phyloP scores from a whole-genome alignment of 2,888 invertebrate genomes.

The Cheilosia grossa region DNA sequence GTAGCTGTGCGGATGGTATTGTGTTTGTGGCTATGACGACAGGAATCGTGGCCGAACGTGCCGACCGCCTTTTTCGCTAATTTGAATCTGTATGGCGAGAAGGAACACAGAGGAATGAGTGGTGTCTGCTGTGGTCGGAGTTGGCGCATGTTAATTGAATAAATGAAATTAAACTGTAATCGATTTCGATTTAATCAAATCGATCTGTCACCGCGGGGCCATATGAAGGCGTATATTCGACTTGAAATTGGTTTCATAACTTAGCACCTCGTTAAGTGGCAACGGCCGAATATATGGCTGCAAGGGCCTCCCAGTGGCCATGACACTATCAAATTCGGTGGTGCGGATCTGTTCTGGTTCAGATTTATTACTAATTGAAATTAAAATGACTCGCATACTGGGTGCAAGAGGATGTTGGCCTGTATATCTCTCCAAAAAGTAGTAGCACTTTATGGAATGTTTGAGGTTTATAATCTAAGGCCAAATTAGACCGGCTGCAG shows the following conservation, averaged over 20 bases:
- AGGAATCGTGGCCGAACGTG: constrained; percentile 54
- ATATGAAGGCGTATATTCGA: constrained; percentile 7
- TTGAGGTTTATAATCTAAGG: too few relatives aligned
- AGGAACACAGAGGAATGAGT: constrained; percentile 7
- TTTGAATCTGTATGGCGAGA: constrained; percentile 25
- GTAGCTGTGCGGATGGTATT: neutral
- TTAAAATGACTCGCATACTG: constrained; percentile 11
- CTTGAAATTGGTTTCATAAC: constrained; percentile 45
- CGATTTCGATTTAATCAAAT: constrained; percentile 50
- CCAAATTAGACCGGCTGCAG: too few relatives aligned
- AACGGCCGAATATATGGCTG: constrained; percentile 10
- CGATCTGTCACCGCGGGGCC: constrained; percentile 36
- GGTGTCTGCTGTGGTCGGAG: neutral
- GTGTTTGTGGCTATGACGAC: neutral
- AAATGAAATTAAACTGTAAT: constrained; percentile 48
- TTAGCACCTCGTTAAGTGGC: constrained; percentile 47
- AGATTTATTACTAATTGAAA: constrained; percentile 51
- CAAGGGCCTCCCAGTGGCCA: constrained; percentile 14
- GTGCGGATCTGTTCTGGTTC: neutral
- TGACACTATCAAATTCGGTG: constrained; percentile 22
- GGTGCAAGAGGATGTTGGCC: neutral
- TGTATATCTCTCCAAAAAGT: neutral
- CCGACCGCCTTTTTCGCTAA: constrained; percentile 55
- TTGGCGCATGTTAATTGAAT: constrained; percentile 53
- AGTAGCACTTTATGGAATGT: neutral